These are phyloP conservation scores for Geococcyx californianus DNA, from an alignment of 2,113 vertebrate species.

Conservation along the genomic window DNA sequence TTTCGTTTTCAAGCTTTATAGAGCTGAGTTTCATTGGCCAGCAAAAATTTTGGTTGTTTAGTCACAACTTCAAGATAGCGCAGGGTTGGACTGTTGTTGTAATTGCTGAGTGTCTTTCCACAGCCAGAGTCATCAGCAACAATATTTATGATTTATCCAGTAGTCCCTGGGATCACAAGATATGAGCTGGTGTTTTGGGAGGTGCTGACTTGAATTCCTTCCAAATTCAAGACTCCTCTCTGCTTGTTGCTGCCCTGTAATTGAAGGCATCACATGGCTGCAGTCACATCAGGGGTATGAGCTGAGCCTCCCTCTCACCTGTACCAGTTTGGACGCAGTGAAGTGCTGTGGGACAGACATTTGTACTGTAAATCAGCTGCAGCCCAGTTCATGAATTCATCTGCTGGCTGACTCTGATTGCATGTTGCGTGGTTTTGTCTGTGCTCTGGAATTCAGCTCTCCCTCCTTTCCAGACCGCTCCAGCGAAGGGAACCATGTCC, in stretches of 20 bases:
- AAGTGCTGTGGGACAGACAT: neutral
- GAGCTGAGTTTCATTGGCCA: neutral
- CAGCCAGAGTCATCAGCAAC: neutral
- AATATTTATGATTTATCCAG: neutral
- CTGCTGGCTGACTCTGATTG: neutral
- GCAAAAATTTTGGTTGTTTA: neutral
- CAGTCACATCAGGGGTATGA: neutral
- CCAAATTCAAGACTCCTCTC: neutral
- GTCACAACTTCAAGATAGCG: neutral
- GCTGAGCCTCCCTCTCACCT: neutral
- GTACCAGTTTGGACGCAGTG: rapidly evolving
- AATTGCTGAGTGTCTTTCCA: neutral
- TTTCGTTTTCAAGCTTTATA: neutral
- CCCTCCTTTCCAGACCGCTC: neutral
- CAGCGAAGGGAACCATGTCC: rapidly evolving
- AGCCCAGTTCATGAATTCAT: neutral
- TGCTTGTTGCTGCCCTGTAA: neutral
- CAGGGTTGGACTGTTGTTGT: neutral
- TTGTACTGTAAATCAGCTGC: neutral
- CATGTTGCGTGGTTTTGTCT: neutral
- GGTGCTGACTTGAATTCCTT: neutral
- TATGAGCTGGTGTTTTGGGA: neutral
- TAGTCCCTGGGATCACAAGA: neutral
- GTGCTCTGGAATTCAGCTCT: neutral
- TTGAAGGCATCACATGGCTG: neutral